phyloP scores from a whole-genome alignment of 2,113 vertebrate species.

The Zapornia atra region DNA sequence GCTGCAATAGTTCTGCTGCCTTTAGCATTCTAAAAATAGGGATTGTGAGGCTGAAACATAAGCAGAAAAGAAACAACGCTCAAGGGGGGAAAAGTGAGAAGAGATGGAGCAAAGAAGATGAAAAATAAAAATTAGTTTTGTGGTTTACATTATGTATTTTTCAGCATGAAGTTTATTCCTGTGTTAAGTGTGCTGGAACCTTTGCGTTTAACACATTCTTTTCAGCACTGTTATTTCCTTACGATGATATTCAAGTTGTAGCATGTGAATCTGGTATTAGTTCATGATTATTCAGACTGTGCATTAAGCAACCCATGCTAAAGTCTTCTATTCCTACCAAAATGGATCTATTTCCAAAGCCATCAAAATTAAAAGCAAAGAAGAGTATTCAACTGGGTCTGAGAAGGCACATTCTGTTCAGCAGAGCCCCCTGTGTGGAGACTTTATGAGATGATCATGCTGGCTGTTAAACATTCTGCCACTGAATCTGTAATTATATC shows the following conservation, averaged over 20 bases:
- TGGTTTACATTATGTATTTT: neutral
- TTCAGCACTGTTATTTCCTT: neutral
- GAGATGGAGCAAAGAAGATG: neutral
- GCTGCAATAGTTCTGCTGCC: neutral
- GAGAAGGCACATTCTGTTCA: neutral
- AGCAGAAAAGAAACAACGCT: neutral
- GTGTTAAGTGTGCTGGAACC: neutral
- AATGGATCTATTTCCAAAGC: neutral
- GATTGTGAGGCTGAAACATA: neutral
- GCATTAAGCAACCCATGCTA: neutral
- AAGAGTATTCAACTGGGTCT: neutral
- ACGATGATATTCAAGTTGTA: neutral
- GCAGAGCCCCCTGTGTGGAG: neutral
- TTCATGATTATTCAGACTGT: neutral
- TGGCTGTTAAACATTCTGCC: neutral
- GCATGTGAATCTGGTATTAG: neutral
- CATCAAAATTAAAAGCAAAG: neutral
- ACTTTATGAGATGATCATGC: neutral
- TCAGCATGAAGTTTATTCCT: neutral
- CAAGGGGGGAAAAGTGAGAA: neutral
- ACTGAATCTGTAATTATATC: neutral
- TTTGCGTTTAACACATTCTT: neutral
- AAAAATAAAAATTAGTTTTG: neutral
- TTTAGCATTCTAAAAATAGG: neutral
- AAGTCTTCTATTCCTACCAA: neutral